Base-by-base conservation (phyloP, 35 echinoderm and acorn worm genomes). In the Lytechinus variegatus region DNA sequence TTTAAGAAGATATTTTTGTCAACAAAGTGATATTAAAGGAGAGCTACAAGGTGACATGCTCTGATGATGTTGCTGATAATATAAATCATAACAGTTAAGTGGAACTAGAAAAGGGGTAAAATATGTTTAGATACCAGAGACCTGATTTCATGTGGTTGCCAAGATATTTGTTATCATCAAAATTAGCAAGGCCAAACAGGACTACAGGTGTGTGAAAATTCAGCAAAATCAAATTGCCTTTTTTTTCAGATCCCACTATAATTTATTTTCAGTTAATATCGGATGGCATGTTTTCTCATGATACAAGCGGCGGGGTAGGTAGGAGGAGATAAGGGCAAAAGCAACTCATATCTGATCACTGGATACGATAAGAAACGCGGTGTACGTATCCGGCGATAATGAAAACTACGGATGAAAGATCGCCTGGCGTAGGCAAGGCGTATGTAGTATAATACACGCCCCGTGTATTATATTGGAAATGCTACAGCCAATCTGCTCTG, bases 361-460 rank as follows among this genome's bases (percentile, higher is more conserved):
- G 9, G 29, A 4, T 5, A 57, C 92, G 92, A 93, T 93, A 93
- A 93, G 92, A 0, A 57, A 55, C 92, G 55, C 92, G 92, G 92
- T 93, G 92, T 54, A 57, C 52, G 92, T 93, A 93, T 93, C 91
- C 92, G 92, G 92, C 21, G 92, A 93, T 93, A 93, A 93, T 93
- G 88, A 93, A 93, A 54, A 54, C 92, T 53, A 57, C 92, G 92
- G 92, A 93, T 93, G 92, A 93, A 93, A 93, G 92, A 93, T 93
- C 52, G 92, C 92, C 12, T 9, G 28, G 52, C 24, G 28, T 44
- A 57, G 92, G 52, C 24, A 57, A 57, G 92, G 53, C 52, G 92
- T 93, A n/a, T n/a, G n/a, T n/a, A n/a, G n/a, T n/a, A 24, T 27
- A 56, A 14, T 9, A 93, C 92, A 93, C 92, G 91, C 91, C 91